Evolutionary conservation across 23 tunicate genomes (phyloP).

Genomic region (Oikopleura vanhoeffeni): DNA sequence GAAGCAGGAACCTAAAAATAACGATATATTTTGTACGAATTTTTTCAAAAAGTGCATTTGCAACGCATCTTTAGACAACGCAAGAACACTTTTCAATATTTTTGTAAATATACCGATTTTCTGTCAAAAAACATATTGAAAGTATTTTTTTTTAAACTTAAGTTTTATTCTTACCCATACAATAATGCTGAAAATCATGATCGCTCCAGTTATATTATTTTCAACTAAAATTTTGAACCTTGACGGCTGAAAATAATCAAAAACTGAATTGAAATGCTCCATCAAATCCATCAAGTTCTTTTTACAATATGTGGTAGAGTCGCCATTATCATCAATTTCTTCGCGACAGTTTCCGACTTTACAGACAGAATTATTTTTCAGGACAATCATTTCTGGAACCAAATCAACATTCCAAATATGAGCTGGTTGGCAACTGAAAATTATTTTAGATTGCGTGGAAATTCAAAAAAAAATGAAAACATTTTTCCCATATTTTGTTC

Average conservation of each 20-base stretch:
- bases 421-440: not conserved
- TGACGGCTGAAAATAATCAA: not conserved
- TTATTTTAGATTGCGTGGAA: no score
- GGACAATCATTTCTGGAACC: not conserved
- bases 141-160: no score
- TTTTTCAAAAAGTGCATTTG: no score
- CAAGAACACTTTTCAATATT: no score
- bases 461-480: no score
- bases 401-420: not conserved
- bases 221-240: not conserved
- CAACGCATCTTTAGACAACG: no score
- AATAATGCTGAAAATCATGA: not conserved
- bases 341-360: not conserved
- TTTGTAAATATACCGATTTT: no score
- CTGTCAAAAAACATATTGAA: no score
- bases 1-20: slow-evolving; percentile 8
- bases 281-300: not conserved
- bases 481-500: no score
- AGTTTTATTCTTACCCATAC: not conserved
- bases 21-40: no score
- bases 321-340: not conserved
- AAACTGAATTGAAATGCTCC: not conserved
- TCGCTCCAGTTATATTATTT: not conserved
- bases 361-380: not conserved
- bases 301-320: not conserved